Evolutionary conservation across 2,113 vertebrate genomes (phyloP).

Genomic region (Silurus glanis): DNA sequence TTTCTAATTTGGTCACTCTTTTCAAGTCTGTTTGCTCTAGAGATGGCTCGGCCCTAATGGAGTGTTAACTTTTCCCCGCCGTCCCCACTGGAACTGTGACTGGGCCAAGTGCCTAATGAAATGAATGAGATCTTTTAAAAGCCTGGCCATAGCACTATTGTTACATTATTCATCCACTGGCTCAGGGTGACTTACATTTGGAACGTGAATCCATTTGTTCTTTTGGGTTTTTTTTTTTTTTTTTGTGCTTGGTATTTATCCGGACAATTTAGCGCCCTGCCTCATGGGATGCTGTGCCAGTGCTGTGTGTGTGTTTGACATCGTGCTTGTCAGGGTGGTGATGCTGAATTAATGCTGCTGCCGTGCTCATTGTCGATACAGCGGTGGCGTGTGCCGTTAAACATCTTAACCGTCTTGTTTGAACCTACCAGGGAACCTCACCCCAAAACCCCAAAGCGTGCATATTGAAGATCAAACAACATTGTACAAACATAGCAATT

Average conservation of each 20-base stretch:
- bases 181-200: slow-evolving; percentile 49
- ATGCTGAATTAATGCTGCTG: slow-evolving; percentile 32
- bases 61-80: slow-evolving; percentile 40
- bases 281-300: slow-evolving; percentile 25
- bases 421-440: neutral
- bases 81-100: slow-evolving; percentile 24
- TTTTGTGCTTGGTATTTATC: slow-evolving; percentile 23
- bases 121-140: slow-evolving; percentile 41
- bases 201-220: slow-evolving; percentile 38
- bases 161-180: slow-evolving; percentile 45
- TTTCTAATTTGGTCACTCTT: slow-evolving; percentile 21
- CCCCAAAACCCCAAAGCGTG: neutral
- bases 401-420: neutral
- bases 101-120: slow-evolving; percentile 46
- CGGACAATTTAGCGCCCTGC: slow-evolving; percentile 18
- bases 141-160: neutral
- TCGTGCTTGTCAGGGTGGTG: slow-evolving; percentile 20
- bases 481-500: slow-evolving; percentile 36
- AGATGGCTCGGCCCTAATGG: slow-evolving; percentile 38
- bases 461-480: neutral
- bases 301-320: slow-evolving; percentile 14
- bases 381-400: slow-evolving; percentile 19
- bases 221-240: neutral
- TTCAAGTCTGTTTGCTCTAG: slow-evolving; percentile 23
- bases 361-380: slow-evolving; percentile 3